Evolutionary conservation across 2,888 invertebrate genomes (phyloP).

Genomic region (Ypsolopha scabrella): DNA sequence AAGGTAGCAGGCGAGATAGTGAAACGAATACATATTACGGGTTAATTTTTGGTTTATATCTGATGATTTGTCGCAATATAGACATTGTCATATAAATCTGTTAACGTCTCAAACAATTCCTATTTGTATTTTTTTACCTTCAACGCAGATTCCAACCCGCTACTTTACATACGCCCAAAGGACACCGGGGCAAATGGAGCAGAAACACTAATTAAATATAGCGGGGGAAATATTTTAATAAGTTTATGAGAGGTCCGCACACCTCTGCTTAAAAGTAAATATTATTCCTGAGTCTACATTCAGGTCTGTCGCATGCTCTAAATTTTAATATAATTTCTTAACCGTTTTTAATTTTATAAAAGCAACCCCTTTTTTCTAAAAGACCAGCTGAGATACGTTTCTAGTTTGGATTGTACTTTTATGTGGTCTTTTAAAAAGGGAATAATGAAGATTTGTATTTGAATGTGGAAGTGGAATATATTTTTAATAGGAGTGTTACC

Average conservation of each 20-base stretch:
- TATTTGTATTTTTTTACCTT: background rate
- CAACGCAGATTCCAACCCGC: background rate
- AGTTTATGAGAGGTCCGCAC: conserved; percentile 50
- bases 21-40: too few relatives aligned
- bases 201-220: conserved; percentile 63
- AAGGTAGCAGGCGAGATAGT: too few relatives aligned
- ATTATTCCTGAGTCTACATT: conserved; percentile 27
- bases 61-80: too few relatives aligned
- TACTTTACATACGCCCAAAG: background rate
- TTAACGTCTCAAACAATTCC: too few relatives aligned
- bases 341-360: conserved; percentile 55
- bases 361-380: conserved; percentile 19
- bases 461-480: too few relatives aligned
- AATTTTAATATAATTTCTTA: conserved; percentile 61
- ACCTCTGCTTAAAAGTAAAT: conserved; percentile 54
- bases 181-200: conserved; percentile 46
- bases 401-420: conserved; percentile 4
- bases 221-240: conserved; percentile 64
- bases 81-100: too few relatives aligned
- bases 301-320: conserved; percentile 39
- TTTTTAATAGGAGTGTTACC: too few relatives aligned
- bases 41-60: too few relatives aligned
- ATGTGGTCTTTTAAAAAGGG: too few relatives aligned
- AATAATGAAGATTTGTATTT: too few relatives aligned
- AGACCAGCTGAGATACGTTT: background rate